Base-by-base conservation (phyloP, 1,140 invertebrate genomes). In the Asbolus verrucosus region DNA sequence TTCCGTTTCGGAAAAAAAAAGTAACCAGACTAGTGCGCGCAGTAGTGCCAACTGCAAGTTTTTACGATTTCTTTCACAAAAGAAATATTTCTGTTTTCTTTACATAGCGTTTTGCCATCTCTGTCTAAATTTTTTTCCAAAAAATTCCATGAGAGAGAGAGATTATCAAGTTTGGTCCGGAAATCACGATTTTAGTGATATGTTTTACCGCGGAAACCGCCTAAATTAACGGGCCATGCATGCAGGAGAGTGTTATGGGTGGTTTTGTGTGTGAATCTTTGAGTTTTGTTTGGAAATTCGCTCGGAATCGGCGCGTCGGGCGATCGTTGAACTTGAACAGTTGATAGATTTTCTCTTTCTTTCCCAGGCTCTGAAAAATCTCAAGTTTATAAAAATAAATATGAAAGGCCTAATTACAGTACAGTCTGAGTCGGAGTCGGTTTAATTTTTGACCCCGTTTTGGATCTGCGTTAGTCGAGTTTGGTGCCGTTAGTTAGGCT, bases 351-450 rank as follows among this genome's bases (percentile, higher is more conserved):
- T 78, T 78, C 76, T 75, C 46, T 75, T 77, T 77, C 76, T 79
- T 78, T 78, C 76, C 65, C 75, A 77, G 69, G 73, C 69, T 75
- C 62, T 77, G 75, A 77, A 76, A 78, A 78, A 74, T 76, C 76
- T 73, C 73, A 77, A 79, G 76, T 78, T 76, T 77, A 77, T 79
- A 79, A 79, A 79, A 79, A 79, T 79, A 79, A 79, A 78, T 79
- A 78, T 77, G 77, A 79, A 78, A 79, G 78, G 78, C 76, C 74
- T 73, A 77, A 79, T 76, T 74, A 76, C 67, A 65, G 73, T 74
- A 74, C 73, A 76, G 73, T 77, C 69, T n/a, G 72, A 39, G 68
- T 54, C 72, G 60, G 70, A 72, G 70, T 46, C 69, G 73, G 71
- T 78, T 72, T 66, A 75, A 76, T 72, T 79, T 79, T 80, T 80